Evolutionary conservation across 2,113 vertebrate genomes (phyloP).

Genomic region (Callithrix jacchus): DNA sequence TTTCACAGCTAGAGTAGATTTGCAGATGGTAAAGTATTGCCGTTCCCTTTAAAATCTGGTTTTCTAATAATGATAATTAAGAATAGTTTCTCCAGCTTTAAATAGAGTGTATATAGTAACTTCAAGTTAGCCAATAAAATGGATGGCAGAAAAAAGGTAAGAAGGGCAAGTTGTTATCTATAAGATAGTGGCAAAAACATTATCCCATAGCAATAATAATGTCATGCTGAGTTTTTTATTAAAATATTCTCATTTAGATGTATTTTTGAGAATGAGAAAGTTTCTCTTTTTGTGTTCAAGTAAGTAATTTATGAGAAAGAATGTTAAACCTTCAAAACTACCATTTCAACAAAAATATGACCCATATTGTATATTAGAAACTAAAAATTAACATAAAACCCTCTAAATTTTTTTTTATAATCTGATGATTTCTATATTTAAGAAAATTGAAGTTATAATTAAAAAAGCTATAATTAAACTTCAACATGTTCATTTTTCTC

Average conservation of each 20-base stretch:
- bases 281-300: neutral
- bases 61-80: conserved; percentile 79
- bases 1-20: conserved; percentile 77
- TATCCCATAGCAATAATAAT: neutral
- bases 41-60: conserved; percentile 80
- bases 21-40: conserved; percentile 77
- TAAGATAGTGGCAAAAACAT: conserved; percentile 24
- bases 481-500: conserved; percentile 58
- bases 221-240: conserved; percentile 4
- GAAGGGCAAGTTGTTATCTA: conserved; percentile 51
- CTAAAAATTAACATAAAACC: neutral
- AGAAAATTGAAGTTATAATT: neutral
- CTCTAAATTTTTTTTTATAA: neutral
- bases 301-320: conserved; percentile 35
- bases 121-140: conserved; percentile 71
- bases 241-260: conserved; percentile 15
- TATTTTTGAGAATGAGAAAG: neutral
- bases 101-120: conserved; percentile 51
- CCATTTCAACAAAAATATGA: neutral
- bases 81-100: conserved; percentile 76
- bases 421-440: neutral
- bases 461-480: conserved; percentile 31
- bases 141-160: conserved; percentile 47
- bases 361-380: neutral
- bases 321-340: conserved; percentile 17